Evolutionary conservation across 1,140 invertebrate species (phyloP), one percentile per base, ranked within the genome.

Genomic region (Sinella curviseta): DNA sequence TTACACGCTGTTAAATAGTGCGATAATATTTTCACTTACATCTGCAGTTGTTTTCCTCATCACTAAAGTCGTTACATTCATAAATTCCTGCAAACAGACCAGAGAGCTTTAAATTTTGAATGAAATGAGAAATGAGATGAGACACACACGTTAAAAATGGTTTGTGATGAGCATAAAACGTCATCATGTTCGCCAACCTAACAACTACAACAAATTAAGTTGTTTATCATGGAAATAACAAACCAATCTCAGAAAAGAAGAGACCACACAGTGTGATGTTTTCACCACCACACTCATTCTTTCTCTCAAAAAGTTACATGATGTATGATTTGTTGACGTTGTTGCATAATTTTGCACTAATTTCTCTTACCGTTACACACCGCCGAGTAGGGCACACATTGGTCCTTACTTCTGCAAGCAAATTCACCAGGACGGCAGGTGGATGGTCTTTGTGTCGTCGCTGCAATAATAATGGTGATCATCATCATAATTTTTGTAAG

Each of bases 21-120:
- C n/a, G n/a, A n/a, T n/a, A n/a, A n/a, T n/a, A n/a, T n/a, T n/a
- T 48, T 48, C 81, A 78, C 78, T 83, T 75, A 24, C 76, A 78
- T 79, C 65, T 30, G 65, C 65, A 70, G n/a, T 70, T 2, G 31
- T 70, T 30, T 87, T 94, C 92, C 89, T 97, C 95, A 88, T 97
- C 95, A 83, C 94, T 95, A 90, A 93, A 93, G 89, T 97, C 95
- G 87, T 90, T 90, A 89, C 95, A 97, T 89, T 97, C 94, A 89
- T 92, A 92, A 87, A 90, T 8, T 31, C 65, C 65, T 70, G 24
- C 8, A 31, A 31, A 31, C 3, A 70, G 4, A 70, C 8, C 39
- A 48, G 39, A 48, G 39, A 48, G 20, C 39, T 48, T 48, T 12
- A 48, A n/a, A n/a, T n/a, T n/a, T n/a, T n/a, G n/a, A n/a, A n/a